These are phyloP conservation scores for Apoderus coryli DNA, from an alignment of 2,888 invertebrate species.

Conservation along the genomic window DNA sequence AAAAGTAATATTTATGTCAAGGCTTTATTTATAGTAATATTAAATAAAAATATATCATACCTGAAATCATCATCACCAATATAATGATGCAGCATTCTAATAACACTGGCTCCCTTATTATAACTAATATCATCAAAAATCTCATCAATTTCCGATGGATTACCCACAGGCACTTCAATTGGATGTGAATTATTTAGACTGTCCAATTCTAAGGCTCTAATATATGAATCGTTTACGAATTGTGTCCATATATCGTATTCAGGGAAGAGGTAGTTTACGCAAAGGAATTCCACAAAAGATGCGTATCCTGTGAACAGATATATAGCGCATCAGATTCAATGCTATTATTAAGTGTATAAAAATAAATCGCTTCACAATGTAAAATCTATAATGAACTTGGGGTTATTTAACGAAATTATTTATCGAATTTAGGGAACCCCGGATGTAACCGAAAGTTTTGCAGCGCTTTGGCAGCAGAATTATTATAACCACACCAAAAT, in stretches of 20 bases:
- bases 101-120: constrained; percentile 88
- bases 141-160: constrained; percentile 91
- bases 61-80: constrained; percentile 82
- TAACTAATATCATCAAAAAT: constrained; percentile 97
- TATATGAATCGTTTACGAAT: constrained; percentile 81
- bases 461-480: too few relatives aligned
- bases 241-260: constrained; percentile 96
- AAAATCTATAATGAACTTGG: too few relatives aligned
- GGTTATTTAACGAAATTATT: too few relatives aligned
- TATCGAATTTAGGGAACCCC: too few relatives aligned
- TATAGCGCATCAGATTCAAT: too few relatives aligned
- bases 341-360: too few relatives aligned
- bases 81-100: constrained; percentile 86
- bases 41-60: too few relatives aligned
- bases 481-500: too few relatives aligned
- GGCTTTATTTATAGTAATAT: too few relatives aligned
- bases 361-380: too few relatives aligned
- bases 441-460: too few relatives aligned
- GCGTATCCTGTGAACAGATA: constrained; percentile 40
- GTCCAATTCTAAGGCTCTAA: constrained; percentile 75
- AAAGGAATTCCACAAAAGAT: constrained; percentile 88
- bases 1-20: too few relatives aligned
- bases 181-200: constrained; percentile 87
- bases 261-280: constrained; percentile 84
- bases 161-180: constrained; percentile 87